Evolutionary conservation across 2,113 vertebrate species (phyloP).

Genomic region (Indicator indicator): DNA sequence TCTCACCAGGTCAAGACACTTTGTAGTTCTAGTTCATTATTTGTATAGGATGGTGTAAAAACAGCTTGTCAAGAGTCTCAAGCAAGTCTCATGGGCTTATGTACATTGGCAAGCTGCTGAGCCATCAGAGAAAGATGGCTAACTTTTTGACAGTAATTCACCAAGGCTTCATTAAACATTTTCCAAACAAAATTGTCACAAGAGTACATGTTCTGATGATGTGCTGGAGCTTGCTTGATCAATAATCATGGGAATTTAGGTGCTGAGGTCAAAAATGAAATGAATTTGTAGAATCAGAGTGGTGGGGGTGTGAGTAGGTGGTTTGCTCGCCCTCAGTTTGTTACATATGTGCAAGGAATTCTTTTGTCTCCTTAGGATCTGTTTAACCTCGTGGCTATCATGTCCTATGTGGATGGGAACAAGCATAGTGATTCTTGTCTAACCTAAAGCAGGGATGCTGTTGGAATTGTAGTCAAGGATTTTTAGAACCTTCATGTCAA

Average conservation of each 20-base stretch:
- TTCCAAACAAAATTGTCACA: background rate
- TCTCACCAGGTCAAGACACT: background rate
- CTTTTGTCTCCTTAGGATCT: background rate
- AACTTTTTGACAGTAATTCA: background rate
- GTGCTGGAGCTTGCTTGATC: background rate
- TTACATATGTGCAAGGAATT: background rate
- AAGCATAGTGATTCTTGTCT: background rate
- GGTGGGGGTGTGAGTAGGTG: background rate
- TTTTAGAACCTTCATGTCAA: background rate
- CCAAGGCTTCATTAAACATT: background rate
- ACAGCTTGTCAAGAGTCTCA: background rate
- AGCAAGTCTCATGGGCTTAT: background rate
- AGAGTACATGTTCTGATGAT: background rate
- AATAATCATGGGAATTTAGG: background rate
- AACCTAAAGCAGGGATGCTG: background rate
- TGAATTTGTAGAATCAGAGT: background rate
- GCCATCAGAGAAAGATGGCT: background rate
- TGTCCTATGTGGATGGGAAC: background rate
- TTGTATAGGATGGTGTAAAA: background rate
- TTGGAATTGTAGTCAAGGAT: background rate
- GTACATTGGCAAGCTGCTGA: background rate
- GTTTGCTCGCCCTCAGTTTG: background rate
- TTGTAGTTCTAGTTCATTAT: background rate
- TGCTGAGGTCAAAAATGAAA: background rate
- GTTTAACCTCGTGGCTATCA: background rate